These are phyloP conservation scores for Pelodytes ibericus DNA, from an alignment of 2,797 vertebrate species.

Conservation along the genomic window DNA sequence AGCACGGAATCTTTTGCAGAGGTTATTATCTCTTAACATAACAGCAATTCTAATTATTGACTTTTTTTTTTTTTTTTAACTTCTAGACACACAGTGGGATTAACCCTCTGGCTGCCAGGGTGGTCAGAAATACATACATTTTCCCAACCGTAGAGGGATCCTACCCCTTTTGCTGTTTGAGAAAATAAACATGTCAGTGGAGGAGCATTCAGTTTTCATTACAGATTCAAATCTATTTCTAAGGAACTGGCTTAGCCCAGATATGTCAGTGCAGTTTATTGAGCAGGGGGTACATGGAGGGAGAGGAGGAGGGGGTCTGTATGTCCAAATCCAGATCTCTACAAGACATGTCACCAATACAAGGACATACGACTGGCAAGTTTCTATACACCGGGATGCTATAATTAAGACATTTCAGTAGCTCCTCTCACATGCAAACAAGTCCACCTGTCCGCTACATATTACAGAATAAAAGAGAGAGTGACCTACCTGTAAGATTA, in stretches of 20 bases:
- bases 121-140: neutral
- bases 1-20: slow-evolving; percentile 12
- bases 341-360: neutral
- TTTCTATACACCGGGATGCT: neutral
- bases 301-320: too few relatives aligned
- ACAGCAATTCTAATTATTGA: slow-evolving; percentile 31
- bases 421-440: neutral
- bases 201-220: neutral
- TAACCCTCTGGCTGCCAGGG: neutral
- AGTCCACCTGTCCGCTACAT: neutral
- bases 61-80: neutral
- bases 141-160: neutral
- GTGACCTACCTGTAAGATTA: slow-evolving; percentile 20
- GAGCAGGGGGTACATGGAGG: too few relatives aligned
- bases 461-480: neutral
- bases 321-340: neutral
- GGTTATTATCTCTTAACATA: slow-evolving; percentile 19
- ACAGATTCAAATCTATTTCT: neutral
- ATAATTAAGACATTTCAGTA: neutral
- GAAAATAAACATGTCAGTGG: neutral
- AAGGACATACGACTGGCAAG: neutral
- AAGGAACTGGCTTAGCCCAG: neutral
- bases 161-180: neutral
- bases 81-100: neutral
- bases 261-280: neutral